Evolutionary conservation across 2,888 invertebrate genomes (phyloP), one percentile per base, ranked within the genome.

Genomic region (Eupeodes luniger): DNA sequence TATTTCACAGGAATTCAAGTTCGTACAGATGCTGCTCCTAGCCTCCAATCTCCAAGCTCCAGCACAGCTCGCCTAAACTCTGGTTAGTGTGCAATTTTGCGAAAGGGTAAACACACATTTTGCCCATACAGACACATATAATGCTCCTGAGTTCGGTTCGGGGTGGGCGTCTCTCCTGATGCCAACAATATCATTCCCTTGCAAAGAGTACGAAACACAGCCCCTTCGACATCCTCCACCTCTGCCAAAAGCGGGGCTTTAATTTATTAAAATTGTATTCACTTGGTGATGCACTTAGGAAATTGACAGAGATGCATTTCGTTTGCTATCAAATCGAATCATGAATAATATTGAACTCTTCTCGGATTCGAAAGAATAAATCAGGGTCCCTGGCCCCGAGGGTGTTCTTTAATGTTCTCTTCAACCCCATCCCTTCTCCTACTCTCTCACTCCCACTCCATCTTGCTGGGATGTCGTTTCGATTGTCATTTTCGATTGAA

Each of bases 241-340:
- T 47, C 49, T 44, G 10, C 44, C 19, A 47, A 59, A 80, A 36
- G 16, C 57, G 67, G 87, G 72, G 80, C 76, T 87, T 80, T 87
- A 87, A 87, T 87, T 83, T 87, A 83, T 87, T 83, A 87, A 87
- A 83, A 87, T 87, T 87, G 87, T 81, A 84, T 84, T 87, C 80
- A 87, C 87, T 87, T 80, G 83, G 87, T 81, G 83, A 84, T 87
- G 84, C 87, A 87, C 87, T 87, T 87, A 87, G 77, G 83, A 87
- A 84, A 87, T 87, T 87, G 87, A 87, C 84, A 84, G 83, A 87
- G 87, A 84, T 87, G 87, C 87, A 87, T 87, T 84, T 84, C 81
- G 77, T 87, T 87, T 87, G 87, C 80, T 81, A 87, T 87, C 80
- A 87, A 87, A 87, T 87, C 87, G 87, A 87, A 87, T 87, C 87